phyloP scores from a whole-genome alignment of 2,888 invertebrate species.

The Lepidochitona cinerea region DNA sequence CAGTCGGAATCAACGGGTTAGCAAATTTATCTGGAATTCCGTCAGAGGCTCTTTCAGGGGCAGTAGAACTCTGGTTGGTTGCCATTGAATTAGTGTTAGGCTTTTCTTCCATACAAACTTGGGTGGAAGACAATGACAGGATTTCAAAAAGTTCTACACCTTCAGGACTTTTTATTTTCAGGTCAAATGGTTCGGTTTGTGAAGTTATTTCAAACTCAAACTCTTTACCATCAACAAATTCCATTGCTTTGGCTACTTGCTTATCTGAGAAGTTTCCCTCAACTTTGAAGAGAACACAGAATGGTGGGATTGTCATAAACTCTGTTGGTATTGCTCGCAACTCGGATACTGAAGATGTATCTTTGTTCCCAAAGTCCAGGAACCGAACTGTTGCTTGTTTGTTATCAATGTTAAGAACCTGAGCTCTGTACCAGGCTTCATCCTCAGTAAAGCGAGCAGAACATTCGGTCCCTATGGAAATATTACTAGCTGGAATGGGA shows the following conservation, averaged over 20 bases:
- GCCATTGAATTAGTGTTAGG: not conserved
- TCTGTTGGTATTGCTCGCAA: conserved; percentile 11
- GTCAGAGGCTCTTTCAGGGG: too few species aligned
- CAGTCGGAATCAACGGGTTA: not conserved
- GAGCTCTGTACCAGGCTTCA: conserved; percentile 61
- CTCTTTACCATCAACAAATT: not conserved
- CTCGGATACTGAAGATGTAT: not conserved
- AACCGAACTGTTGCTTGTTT: conserved; percentile 12
- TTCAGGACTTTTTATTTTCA: not conserved
- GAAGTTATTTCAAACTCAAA: not conserved
- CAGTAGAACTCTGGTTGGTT: not conserved
- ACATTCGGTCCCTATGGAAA: not conserved
- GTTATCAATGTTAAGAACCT: conserved; percentile 32
- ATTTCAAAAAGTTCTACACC: not conserved
- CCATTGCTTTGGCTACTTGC: not conserved
- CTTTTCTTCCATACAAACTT: not conserved
- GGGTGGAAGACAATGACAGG: not conserved
- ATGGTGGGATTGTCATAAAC: conserved; percentile 32
- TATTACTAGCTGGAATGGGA: conserved; percentile 1
- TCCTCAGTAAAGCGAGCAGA: conserved; percentile 52
- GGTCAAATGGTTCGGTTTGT: not conserved
- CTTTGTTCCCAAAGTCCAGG: conserved; percentile 22
- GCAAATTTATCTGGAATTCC: not conserved
- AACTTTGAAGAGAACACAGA: conserved; percentile 32
- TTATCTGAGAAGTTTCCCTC: not conserved